Evolutionary conservation across 2,113 vertebrate genomes (phyloP), one percentile per base, ranked within the genome.

Genomic region (Cettia cetti): DNA sequence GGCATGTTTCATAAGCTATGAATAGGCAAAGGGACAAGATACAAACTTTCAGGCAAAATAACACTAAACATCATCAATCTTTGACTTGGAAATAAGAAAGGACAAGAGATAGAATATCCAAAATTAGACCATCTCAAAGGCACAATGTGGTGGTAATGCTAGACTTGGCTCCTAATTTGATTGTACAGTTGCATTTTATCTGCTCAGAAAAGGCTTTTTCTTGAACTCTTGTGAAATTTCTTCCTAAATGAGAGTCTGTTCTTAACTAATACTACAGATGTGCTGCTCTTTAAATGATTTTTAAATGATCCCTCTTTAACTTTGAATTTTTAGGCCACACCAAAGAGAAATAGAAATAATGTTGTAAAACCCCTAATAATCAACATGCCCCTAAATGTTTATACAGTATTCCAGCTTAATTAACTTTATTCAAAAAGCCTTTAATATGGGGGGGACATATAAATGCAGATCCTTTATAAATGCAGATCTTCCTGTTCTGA

Each of bases 341-440:
- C 70, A 47, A 15, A 4, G 27, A 94, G 53, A 89, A 82, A 86
- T 90, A 89, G 24, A 92, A 82, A 92, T 76, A 87, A 96, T 82
- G 39, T 92, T 96, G 95, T 72, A 77, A 97, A 96, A 65, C 7
- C 69, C 57, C 66, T 96, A 92, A 89, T 74, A 94, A 90, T 94
- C 78, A 54, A 61, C 85, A 96, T 90, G 31, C 53, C 60, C 75
- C 90, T 94, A 89, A 88, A 93, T 49, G 35, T 94, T 95, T 96
- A 93, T 95, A 85, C 84, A 84, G 82, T 86, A 84, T 95, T 87
- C 15, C 78, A 66, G 92, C 77, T 95, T 90, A 82, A 96, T 56
- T 77, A 97, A 94, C 39, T 37, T 27, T 2, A 95, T 66, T 82
- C 92, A 92, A 60, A 96, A 96, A 94, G 12, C 35, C 33, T 86